phyloP scores from a whole-genome alignment of 2,888 invertebrate genomes.

The Chromoteleia sp. region DNA sequence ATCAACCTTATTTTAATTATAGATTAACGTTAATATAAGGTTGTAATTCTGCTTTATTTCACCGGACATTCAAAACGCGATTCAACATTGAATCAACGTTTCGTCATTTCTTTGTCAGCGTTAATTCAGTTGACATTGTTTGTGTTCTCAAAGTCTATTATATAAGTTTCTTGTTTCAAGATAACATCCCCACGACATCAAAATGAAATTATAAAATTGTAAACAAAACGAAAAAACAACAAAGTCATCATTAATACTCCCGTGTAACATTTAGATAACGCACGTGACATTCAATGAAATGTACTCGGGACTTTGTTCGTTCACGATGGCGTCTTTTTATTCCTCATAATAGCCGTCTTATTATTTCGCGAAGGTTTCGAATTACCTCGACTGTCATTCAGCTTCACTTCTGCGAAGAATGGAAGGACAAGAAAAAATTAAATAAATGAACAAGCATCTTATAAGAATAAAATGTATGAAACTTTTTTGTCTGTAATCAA shows the following conservation, averaged over 20 bases:
- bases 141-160: no score
- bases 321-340: constrained; percentile 4
- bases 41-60: no score
- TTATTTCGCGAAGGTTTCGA: constrained; percentile 34
- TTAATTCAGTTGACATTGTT: no score
- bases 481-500: constrained; percentile 31
- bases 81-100: no score
- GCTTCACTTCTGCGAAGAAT: background rate
- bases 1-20: no score
- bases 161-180: background rate
- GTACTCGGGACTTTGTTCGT: constrained; percentile 29
- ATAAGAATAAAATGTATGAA: constrained; percentile 15
- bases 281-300: constrained; percentile 30
- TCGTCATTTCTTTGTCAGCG: no score
- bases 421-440: background rate
- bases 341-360: constrained; percentile 19
- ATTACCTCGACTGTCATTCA: constrained; percentile 30
- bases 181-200: no score
- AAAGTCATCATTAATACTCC: background rate
- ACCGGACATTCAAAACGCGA: no score
- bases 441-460: constrained; percentile 26
- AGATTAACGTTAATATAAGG: no score
- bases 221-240: background rate
- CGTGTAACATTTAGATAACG: constrained; percentile 37
- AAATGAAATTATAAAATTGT: background rate